These are phyloP conservation scores for Trinectes maculatus DNA, from an alignment of 2,113 vertebrate species.

Conservation along the genomic window DNA sequence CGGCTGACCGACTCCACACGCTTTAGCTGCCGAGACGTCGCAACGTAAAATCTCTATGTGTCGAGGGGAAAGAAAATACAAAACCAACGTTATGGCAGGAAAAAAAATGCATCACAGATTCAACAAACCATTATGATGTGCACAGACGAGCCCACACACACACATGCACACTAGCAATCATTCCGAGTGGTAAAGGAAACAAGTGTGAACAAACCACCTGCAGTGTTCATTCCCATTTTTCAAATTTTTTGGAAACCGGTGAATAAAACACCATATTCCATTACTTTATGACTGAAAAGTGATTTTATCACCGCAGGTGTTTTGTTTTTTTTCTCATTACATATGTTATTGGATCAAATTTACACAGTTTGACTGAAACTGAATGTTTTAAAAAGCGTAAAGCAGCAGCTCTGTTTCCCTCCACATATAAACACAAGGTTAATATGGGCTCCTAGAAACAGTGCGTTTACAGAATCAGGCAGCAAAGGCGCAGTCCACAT, in stretches of 20 bases:
- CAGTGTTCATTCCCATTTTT: slow-evolving; percentile 32
- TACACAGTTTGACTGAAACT: too few relatives aligned
- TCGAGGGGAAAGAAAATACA: slow-evolving; percentile 41
- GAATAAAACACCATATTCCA: not conserved
- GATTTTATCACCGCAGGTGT: slow-evolving; percentile 45
- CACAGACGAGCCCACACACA: slow-evolving; percentile 9
- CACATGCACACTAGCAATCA: slow-evolving; percentile 1
- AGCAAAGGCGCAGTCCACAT: slow-evolving; percentile 32
- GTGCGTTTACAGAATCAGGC: not conserved
- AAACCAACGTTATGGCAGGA: slow-evolving; percentile 46
- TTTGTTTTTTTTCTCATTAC: slow-evolving; percentile 54
- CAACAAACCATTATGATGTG: slow-evolving; percentile 18
- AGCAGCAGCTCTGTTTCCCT: not conserved
- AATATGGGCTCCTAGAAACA: too few relatives aligned
- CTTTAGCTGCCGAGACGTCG: slow-evolving; percentile 95
- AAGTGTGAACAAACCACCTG: slow-evolving; percentile 62
- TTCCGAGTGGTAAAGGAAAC: slow-evolving; percentile 34
- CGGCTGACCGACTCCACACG: slow-evolving; percentile 95
- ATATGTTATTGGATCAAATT: slow-evolving; percentile 14
- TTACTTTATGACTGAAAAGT: too few relatives aligned
- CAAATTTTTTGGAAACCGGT: slow-evolving; percentile 10
- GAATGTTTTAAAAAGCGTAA: too few relatives aligned
- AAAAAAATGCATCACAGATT: slow-evolving; percentile 17
- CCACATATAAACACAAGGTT: too few relatives aligned
- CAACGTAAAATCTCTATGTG: slow-evolving; percentile 93